These are phyloP conservation scores for Marmota flaviventris DNA, from an alignment of 2,113 vertebrate species.

Conservation along the genomic window DNA sequence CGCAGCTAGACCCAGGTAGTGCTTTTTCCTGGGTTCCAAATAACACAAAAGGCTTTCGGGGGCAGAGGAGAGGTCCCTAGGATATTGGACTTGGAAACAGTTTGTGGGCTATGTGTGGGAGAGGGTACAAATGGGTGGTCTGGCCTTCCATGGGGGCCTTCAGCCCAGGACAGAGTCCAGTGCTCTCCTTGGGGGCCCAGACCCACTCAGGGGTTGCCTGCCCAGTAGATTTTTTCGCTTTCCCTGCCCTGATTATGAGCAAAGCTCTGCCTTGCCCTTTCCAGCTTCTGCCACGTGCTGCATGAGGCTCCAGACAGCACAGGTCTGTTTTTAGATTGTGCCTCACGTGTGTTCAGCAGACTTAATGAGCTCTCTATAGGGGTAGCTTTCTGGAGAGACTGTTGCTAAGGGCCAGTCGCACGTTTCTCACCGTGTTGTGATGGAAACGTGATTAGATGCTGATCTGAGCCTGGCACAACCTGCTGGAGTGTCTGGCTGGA, in stretches of 20 bases:
- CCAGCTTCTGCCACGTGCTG: conserved; percentile 59
- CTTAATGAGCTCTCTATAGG: conserved; percentile 82
- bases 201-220: not conserved
- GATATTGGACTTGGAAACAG: not conserved
- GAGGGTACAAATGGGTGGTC: not conserved
- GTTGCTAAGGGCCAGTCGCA: conserved; percentile 82
- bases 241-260: not conserved
- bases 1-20: not conserved
- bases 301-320: conserved; percentile 54
- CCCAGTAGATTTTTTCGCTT: not conserved
- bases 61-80: not conserved
- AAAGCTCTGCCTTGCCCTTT: not conserved
- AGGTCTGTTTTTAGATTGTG: conserved; percentile 77
- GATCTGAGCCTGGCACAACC: conserved; percentile 57
- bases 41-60: not conserved
- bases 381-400: conserved; percentile 76
- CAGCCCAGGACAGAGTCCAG: not conserved
- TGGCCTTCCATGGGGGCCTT: not conserved
- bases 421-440: conserved; percentile 76
- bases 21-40: not conserved
- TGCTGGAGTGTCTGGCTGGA: conserved; percentile 61
- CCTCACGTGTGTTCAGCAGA: conserved; percentile 72
- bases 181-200: not conserved
- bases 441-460: conserved; percentile 82
- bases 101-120: not conserved